Conservation (phyloP, 2,797 vertebrate genomes). For the Cossypha niveicapilla region DNA sequence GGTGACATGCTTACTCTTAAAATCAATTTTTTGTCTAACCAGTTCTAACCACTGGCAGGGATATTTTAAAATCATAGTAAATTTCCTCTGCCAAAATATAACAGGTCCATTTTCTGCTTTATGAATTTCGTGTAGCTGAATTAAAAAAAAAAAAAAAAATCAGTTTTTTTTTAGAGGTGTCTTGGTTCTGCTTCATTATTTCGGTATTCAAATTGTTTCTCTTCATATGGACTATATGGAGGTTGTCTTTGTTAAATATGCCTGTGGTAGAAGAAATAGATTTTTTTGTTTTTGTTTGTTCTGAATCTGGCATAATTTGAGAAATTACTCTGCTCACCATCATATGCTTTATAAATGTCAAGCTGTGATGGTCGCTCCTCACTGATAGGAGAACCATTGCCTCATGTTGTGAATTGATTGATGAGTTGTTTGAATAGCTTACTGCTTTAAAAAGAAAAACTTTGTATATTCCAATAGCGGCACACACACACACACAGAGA, state of each 20-base stretch:
- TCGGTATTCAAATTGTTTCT: not conserved
- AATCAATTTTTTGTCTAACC: not conserved
- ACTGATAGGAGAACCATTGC: not conserved
- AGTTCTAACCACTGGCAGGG: not conserved
- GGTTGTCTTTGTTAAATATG: not conserved
- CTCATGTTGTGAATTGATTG: not conserved
- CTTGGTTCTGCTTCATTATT: not conserved
- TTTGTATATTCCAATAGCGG: not conserved
- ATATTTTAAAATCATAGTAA: not conserved
- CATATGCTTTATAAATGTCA: not conserved
- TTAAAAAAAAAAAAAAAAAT: not conserved
- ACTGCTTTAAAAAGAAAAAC: not conserved
- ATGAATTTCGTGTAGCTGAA: not conserved
- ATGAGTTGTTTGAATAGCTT: not conserved
- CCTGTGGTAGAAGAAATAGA: not conserved
- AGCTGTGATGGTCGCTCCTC: not conserved
- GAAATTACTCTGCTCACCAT: fast-evolving
- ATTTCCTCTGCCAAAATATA: not conserved
- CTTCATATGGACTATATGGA: not conserved
- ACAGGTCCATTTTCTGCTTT: not conserved
- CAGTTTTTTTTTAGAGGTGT: not conserved
- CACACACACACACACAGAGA: not conserved
- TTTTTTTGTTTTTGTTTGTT: not conserved
- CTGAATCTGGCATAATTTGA: not conserved
- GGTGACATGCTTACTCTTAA: not conserved